Conservation (phyloP, 2,888 invertebrate species). For the Disparrhopalites patrizii region DNA sequence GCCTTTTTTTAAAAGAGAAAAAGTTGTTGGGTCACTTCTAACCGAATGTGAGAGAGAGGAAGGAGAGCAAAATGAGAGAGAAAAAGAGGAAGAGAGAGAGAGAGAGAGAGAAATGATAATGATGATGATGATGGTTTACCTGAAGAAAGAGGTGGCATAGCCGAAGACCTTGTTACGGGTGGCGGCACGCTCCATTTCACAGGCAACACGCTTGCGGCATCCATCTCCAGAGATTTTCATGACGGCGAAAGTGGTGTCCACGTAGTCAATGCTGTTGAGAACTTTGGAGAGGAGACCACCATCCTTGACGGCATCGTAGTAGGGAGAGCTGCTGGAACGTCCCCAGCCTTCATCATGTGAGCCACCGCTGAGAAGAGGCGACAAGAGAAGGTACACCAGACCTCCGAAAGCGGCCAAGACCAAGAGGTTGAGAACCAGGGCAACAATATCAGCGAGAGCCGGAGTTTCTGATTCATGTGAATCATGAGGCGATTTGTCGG, state of each 20-base stretch:
- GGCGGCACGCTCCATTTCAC: slow-evolving; percentile 49
- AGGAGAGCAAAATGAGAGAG: too few species aligned
- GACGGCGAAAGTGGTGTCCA: slow-evolving; percentile 49
- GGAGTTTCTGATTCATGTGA: slow-evolving; percentile 46
- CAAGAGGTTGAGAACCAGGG: slow-evolving; percentile 48
- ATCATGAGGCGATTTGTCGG: slow-evolving; percentile 26
- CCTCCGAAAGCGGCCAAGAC: slow-evolving; percentile 49
- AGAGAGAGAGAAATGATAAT: too few species aligned
- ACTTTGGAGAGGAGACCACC: slow-evolving; percentile 48
- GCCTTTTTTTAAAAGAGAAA: too few species aligned
- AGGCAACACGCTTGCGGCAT: slow-evolving; percentile 49
- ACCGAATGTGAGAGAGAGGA: too few species aligned
- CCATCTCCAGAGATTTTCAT: slow-evolving; percentile 49
- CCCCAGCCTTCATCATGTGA: slow-evolving; percentile 48
- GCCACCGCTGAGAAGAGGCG: slow-evolving; percentile 48
- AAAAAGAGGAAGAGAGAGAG: too few species aligned
- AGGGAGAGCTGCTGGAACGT: slow-evolving; percentile 46
- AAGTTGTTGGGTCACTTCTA: too few species aligned
- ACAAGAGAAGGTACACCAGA: slow-evolving; percentile 47
- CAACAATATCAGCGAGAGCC: slow-evolving; percentile 49
- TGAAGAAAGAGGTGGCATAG: slow-evolving; percentile 49
- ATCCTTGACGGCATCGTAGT: slow-evolving; percentile 49
- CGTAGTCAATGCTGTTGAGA: slow-evolving; percentile 49
- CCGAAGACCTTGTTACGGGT: slow-evolving; percentile 49
- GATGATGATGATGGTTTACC: too few species aligned